A percentile compares a stretch with the other conserved stretches of the same genome.
These are phyloP conservation scores for Trogon surrucura DNA, from an alignment of 2,113 vertebrate genomes.

Conservation along the genomic window DNA sequence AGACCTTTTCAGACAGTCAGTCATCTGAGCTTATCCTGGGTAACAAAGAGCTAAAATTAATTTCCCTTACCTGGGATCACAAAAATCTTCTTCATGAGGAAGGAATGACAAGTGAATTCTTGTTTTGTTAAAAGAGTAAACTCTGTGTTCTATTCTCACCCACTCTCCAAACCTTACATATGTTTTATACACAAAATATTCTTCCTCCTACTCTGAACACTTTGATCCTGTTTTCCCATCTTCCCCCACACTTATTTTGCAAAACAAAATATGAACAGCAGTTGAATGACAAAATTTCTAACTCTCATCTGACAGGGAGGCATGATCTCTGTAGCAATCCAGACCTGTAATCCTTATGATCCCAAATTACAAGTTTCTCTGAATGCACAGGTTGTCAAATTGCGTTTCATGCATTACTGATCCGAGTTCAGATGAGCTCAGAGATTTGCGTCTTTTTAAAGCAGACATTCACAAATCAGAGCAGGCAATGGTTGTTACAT, in stretches of 20 bases:
- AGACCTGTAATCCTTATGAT: not conserved
- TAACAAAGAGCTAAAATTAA: not conserved
- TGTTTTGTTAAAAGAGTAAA: not conserved
- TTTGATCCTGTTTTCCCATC: constrained; percentile 6
- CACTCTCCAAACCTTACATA: constrained; percentile 10
- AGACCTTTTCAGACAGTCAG: not conserved
- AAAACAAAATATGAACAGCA: not conserved
- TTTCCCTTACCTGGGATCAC: not conserved
- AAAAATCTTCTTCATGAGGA: not conserved
- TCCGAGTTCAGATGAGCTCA: not conserved
- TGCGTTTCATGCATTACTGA: not conserved
- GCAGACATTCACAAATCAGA: not conserved
- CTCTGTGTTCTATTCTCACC: not conserved
- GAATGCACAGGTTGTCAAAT: not conserved
- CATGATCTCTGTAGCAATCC: not conserved
- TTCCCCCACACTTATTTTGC: not conserved
- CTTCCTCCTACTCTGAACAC: constrained; percentile 40
- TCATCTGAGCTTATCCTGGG: not conserved
- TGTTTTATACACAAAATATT: not conserved
- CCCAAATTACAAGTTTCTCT: not conserved
- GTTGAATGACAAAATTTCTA: not conserved
- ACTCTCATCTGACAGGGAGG: not conserved
- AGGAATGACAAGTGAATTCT: not conserved
- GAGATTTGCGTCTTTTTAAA: not conserved
- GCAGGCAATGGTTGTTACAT: not conserved